Conservation (phyloP, 2,888 invertebrate genomes). For the Fragum whitleyi region DNA sequence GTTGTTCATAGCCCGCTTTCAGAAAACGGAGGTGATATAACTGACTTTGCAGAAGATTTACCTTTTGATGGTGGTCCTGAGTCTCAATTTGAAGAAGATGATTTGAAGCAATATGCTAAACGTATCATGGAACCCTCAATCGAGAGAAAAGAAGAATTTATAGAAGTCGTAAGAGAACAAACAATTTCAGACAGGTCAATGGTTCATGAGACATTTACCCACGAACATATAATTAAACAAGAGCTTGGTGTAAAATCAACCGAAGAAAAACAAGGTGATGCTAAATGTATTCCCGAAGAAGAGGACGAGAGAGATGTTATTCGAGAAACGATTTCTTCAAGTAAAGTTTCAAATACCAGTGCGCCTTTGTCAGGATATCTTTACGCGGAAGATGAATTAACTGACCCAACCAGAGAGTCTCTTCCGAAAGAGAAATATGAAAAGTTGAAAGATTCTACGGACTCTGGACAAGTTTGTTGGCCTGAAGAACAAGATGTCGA, state of each 20-base stretch:
- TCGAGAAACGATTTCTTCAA: not conserved
- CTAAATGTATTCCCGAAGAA: conserved; percentile 10
- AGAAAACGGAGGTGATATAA: conserved; percentile 64
- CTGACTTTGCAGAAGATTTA: conserved; percentile 59
- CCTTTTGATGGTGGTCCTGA: conserved; percentile 49
- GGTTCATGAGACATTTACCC: not conserved
- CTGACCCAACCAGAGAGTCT: not conserved
- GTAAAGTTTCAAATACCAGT: not conserved
- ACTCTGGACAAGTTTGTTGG: conserved; percentile 58
- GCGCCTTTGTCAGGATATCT: not conserved
- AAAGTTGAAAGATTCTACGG: conserved; percentile 5
- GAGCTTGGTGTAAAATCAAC: not conserved
- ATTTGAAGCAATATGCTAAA: not conserved
- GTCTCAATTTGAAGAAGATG: conserved; percentile 35
- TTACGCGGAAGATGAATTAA: not conserved
- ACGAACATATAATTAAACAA: not conserved
- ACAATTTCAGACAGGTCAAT: not conserved
- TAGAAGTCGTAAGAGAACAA: conserved; percentile 5
- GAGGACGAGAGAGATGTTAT: not conserved
- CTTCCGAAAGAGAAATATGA: not conserved
- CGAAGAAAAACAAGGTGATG: not conserved
- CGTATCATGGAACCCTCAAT: conserved; percentile 5
- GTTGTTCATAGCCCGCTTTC: conserved; percentile 61
- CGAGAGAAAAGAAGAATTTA: conserved; percentile 40
- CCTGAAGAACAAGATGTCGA: conserved; percentile 84